phyloP scores from a whole-genome alignment of 1,140 invertebrate genomes.

The Magallana gigas region DNA sequence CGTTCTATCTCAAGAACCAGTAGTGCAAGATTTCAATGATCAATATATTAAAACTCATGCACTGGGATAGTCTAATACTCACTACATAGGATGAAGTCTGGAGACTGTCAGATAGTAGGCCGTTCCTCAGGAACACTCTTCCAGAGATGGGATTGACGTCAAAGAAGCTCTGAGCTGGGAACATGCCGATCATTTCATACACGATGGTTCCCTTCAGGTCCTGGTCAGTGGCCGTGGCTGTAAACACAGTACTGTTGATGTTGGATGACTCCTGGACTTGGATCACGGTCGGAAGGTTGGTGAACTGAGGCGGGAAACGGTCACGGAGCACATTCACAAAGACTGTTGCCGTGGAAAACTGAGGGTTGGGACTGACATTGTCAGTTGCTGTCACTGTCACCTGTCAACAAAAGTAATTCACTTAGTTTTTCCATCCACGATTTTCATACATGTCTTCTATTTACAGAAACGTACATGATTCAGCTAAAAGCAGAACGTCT shows the following conservation, averaged over 20 bases:
- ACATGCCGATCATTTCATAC: slow-evolving; percentile 67
- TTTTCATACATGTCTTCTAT: too few species aligned
- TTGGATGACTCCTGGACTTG: slow-evolving; percentile 51
- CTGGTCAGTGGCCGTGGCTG: slow-evolving; percentile 56
- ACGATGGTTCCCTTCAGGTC: slow-evolving; percentile 62
- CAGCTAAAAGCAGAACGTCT: too few species aligned
- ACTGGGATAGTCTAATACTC: slow-evolving; percentile 37
- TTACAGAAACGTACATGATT: too few species aligned
- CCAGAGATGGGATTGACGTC: slow-evolving; percentile 92
- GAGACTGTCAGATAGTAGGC: slow-evolving; percentile 88
- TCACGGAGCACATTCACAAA: slow-evolving; percentile 64
- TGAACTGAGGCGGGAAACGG: slow-evolving; percentile 49
- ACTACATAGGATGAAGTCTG: slow-evolving; percentile 57
- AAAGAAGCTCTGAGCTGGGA: slow-evolving; percentile 81
- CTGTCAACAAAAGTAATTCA: slow-evolving; percentile 47
- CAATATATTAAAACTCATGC: too few species aligned
- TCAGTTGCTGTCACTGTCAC: slow-evolving; percentile 62
- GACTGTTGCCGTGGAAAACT: slow-evolving; percentile 56
- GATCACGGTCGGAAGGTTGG: slow-evolving; percentile 57
- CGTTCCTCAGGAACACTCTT: slow-evolving; percentile 88
- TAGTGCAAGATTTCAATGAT: too few species aligned
- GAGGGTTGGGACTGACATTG: slow-evolving; percentile 59
- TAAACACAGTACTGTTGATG: slow-evolving; percentile 44
- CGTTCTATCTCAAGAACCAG: too few species aligned
- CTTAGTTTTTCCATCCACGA: too few species aligned